Conservation (phyloP, 2,888 invertebrate genomes). For the Aspidiotus destructor region DNA sequence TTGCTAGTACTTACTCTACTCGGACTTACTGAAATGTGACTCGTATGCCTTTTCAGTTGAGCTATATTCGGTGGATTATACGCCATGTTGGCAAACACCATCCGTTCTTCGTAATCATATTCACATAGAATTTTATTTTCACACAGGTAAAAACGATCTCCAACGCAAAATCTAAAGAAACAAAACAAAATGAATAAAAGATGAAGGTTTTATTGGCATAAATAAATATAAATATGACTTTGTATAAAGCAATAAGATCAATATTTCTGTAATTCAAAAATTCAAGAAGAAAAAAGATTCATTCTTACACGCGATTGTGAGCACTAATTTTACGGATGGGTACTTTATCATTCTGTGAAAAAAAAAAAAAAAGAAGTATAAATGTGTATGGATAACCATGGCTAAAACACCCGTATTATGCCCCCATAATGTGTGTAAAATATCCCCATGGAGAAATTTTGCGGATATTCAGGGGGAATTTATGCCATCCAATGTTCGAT, state of each 20-base stretch:
- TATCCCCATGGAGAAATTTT: too few relatives aligned
- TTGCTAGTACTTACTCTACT: conserved; percentile 31
- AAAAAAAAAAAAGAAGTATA: too few relatives aligned
- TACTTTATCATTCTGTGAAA: neutral
- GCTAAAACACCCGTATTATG: too few relatives aligned
- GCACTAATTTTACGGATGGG: neutral
- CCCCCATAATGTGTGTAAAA: too few relatives aligned
- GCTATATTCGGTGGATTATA: conserved; percentile 73
- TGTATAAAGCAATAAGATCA: too few relatives aligned
- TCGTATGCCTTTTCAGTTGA: conserved; percentile 64
- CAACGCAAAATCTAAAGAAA: conserved; percentile 82
- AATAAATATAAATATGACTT: too few relatives aligned
- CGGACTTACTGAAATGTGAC: conserved; percentile 38
- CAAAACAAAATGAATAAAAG: neutral
- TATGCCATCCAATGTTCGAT: too few relatives aligned
- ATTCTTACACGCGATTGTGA: neutral
- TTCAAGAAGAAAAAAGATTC: too few relatives aligned
- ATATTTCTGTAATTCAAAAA: too few relatives aligned
- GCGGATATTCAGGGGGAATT: too few relatives aligned
- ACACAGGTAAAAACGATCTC: conserved; percentile 91
- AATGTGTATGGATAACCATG: too few relatives aligned
- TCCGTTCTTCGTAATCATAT: conserved; percentile 91
- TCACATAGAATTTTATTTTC: conserved; percentile 97
- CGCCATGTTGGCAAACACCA: conserved; percentile 91
- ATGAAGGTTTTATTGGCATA: too few relatives aligned